These are phyloP conservation scores for Heteronetta atricapilla DNA, from an alignment of 2,113 vertebrate genomes.

Conservation along the genomic window DNA sequence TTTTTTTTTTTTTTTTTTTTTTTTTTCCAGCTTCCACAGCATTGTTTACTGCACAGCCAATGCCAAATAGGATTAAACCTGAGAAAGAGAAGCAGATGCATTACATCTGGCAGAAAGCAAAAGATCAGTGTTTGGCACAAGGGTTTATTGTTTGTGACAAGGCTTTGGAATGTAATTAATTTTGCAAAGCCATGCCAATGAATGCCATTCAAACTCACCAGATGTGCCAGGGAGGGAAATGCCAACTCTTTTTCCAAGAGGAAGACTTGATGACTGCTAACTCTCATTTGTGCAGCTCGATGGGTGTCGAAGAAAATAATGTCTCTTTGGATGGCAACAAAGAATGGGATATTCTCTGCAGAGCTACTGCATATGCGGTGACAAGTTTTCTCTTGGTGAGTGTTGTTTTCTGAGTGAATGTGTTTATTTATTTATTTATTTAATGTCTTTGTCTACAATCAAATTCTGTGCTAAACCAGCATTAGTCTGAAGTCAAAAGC, in stretches of 20 bases:
- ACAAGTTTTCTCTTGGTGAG: conserved; percentile 42
- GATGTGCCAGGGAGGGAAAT: conserved; percentile 56
- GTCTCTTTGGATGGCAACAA: conserved; percentile 52
- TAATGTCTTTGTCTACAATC: neutral
- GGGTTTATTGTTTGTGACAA: conserved; percentile 69
- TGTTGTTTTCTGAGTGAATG: neutral
- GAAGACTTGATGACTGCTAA: conserved; percentile 25
- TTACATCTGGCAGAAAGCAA: conserved; percentile 58
- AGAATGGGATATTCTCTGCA: neutral
- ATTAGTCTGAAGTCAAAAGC: neutral
- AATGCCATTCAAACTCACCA: conserved; percentile 62
- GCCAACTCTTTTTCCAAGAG: conserved; percentile 43
- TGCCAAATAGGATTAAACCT: conserved; percentile 63
- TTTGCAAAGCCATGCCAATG: conserved; percentile 60
- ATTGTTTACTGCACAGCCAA: conserved; percentile 20
- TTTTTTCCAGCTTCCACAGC: conserved; percentile 14
- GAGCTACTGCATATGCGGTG: neutral
- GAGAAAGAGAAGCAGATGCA: conserved; percentile 68
- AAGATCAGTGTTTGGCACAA: conserved; percentile 57
- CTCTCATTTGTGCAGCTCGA: conserved; percentile 53
- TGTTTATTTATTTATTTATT: neutral
- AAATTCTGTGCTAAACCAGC: neutral
- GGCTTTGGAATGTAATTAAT: conserved; percentile 71
- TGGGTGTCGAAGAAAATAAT: conserved; percentile 36
- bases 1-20: no score